phyloP scores from a whole-genome alignment of 2,797 vertebrate genomes.

The Oceanodroma leucorhoa region DNA sequence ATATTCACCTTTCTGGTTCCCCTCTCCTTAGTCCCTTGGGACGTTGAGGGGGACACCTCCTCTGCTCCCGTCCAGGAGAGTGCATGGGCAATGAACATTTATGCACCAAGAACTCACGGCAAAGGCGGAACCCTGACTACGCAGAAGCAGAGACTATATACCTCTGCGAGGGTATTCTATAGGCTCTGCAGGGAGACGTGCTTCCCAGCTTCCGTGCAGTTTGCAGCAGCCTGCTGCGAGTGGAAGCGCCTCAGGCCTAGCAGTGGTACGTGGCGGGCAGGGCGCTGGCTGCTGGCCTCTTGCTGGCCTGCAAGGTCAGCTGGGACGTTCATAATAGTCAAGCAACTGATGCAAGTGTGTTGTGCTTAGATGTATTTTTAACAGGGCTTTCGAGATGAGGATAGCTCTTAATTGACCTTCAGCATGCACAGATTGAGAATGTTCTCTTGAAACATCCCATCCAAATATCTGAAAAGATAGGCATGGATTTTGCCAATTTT shows the following conservation, averaged over 20 bases:
- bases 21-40: background rate
- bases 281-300: background rate
- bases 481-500: background rate
- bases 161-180: accelerated
- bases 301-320: background rate
- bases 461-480: background rate
- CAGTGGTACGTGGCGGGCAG: background rate
- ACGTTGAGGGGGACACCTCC: background rate
- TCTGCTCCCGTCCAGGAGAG: background rate
- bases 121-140: background rate
- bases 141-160: background rate
- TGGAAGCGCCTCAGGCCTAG: background rate
- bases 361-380: background rate
- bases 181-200: background rate
- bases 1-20: background rate
- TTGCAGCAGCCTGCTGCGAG: background rate
- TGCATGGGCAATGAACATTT: accelerated
- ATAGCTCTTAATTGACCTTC: background rate
- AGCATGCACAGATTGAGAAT: background rate
- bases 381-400: background rate
- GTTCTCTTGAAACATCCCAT: background rate
- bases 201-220: background rate
- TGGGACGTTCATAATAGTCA: background rate
- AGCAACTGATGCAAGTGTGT: background rate
- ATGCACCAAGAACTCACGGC: background rate